Base-by-base conservation (phyloP, 2,113 vertebrate genomes). In the Elephas maximus region DNA sequence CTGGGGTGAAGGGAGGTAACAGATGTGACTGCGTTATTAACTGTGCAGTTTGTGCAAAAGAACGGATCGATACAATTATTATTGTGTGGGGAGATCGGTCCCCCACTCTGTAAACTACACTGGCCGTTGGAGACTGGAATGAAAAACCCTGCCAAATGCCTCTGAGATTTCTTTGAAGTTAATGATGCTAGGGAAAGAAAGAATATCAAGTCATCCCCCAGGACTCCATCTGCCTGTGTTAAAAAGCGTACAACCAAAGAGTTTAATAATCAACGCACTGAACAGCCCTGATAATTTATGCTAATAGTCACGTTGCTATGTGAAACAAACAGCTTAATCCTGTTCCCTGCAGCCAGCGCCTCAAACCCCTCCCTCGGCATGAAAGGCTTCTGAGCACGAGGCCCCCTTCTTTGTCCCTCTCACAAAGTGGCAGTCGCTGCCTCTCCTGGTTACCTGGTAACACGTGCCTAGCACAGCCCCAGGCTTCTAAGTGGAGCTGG, bases 381-480 rank as follows among this genome's bases (percentile, higher is more conserved):
- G 85, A 96, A 97, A 97, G 82, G 91, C 93, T 97, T 96, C 91
- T 85, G 93, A 92, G 93, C 91, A 44, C 3, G 17, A 94, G 85
- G 77, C 33, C 69, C 95, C 79, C 90, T 92, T 94, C 96, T 98
- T 98, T 96, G 96, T 95, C 93, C 90, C 91, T 96, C 88, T 96
- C 84, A 93, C 94, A 97, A 86, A 97, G 79, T 89, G 82, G 94
- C 77, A 78, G 91, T 95, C 3, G 10, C 92, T 24, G 93, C 88
- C 80, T 96, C 82, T 74, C n/a, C 78, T 88, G 95, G 96, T 98
- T 98, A 96, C 98, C 97, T 95, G 96, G 98, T 97, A 98, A 98
- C 95, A 92, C 9, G 10, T 0, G 18, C 92, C 83, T 91, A 23
- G 21, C 37, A 78, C 44, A 94, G 84, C 77, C 88, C 37, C 48